Evolutionary conservation across 2,797 vertebrate genomes (phyloP), one percentile per base, ranked within the genome.

Genomic region (Xenops minutus): DNA sequence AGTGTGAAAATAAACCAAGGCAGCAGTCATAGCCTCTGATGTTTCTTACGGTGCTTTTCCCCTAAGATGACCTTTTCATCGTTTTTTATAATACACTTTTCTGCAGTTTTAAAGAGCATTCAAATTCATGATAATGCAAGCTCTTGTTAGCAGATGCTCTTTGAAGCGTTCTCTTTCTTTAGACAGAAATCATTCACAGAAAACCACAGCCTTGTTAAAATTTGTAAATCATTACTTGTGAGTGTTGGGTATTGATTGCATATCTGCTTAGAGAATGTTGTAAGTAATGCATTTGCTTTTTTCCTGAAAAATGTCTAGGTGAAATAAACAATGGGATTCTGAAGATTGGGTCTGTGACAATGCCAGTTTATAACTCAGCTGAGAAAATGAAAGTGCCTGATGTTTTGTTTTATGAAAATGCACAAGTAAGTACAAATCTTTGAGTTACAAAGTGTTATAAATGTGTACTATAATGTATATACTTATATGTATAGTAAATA

Each of bases 331-430:
- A 99, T 2, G 99, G 99, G 8, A 95, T 98, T 91, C 97, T 99
- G 97, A 99, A 98, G 41, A 99, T 99, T 61, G 99, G 99, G 8
- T 95, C 90, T 44, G 98, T 99, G 54, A 98, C 97, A 0, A 95
- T 98, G 94, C 99, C 99, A 0, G 23, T 99, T 82, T 98, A 98
- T 95, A 98, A 96, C 37, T 88, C 99, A 17, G 67, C 92, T 1
- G 98, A 99, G 95, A 99, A 98, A 92, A 99, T 99, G 98, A 99
- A 99, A 97, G 98, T 99, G 68, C 99, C 99, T 39, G 99, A 99
- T 51, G 99, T 99, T 71, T 98, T 99, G 27, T 99, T 99, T 97
- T 99, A 99, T 81, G 98, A 99, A 95, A 99, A 99, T 58, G 54
- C 98, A 20, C 99, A 99, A 98, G 99, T 99, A 96, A 98, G 97